Conservation (phyloP, 2,113 vertebrate species). For the Sinocyclocheilus maitianheensis region DNA sequence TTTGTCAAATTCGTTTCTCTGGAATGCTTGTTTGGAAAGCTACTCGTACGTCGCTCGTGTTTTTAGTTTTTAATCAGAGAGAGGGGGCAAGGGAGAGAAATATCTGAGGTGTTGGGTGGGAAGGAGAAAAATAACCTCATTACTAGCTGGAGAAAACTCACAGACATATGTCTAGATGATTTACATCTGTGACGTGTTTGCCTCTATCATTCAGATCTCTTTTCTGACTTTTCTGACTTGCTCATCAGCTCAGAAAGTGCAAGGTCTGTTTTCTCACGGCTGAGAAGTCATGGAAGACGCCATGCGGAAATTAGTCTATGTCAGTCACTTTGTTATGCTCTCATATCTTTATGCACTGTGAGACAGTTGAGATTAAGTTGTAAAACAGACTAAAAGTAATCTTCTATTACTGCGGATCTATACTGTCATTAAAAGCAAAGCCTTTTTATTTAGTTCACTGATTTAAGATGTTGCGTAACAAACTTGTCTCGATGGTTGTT, state of each 20-base stretch:
- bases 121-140: slow-evolving; percentile 5
- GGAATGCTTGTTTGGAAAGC: slow-evolving; percentile 67
- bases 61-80: slow-evolving; percentile 79
- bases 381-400: background rate
- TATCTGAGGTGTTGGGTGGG: background rate
- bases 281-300: slow-evolving; percentile 23
- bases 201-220: slow-evolving; percentile 21
- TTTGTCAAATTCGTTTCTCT: background rate
- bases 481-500: background rate
- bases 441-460: slow-evolving; percentile 8
- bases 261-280: slow-evolving; percentile 20
- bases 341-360: slow-evolving; percentile 14
- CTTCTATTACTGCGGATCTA: background rate
- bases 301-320: slow-evolving; percentile 8
- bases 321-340: slow-evolving; percentile 30
- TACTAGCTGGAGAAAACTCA: slow-evolving; percentile 9
- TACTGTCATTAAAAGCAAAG: slow-evolving; percentile 17
- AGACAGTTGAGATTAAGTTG: slow-evolving; percentile 11
- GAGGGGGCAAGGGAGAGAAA: background rate
- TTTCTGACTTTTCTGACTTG: slow-evolving; percentile 25
- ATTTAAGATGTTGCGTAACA: slow-evolving; percentile 28
- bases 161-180: slow-evolving; percentile 30
- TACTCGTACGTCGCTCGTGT: slow-evolving; percentile 70
- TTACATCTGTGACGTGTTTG: slow-evolving; percentile 23
- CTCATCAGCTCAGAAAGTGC: slow-evolving; percentile 30